Conservation (phyloP, 2,113 vertebrate species). For the Ammodramus savannarum region DNA sequence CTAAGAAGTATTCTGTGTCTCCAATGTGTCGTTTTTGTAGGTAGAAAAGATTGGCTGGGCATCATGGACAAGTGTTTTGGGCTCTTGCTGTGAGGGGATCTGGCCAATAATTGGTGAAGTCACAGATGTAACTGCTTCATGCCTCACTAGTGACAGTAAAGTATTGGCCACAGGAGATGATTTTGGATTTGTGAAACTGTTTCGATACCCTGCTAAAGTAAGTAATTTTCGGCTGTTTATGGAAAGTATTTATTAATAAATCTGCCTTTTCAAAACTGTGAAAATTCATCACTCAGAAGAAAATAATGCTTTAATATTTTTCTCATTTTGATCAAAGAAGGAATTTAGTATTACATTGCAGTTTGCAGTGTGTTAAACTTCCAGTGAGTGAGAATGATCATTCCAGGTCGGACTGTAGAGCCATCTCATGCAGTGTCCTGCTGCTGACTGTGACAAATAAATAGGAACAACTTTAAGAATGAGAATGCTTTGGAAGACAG, state of each 20-base stretch:
- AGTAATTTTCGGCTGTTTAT: slow-evolving; percentile 44
- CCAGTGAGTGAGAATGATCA: neutral
- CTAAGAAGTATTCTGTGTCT: neutral
- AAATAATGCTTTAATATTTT: neutral
- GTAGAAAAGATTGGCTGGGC: slow-evolving; percentile 95
- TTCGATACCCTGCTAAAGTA: slow-evolving; percentile 94
- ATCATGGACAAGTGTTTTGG: slow-evolving; percentile 95
- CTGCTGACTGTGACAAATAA: neutral
- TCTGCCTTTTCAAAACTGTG: neutral
- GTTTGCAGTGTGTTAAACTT: neutral
- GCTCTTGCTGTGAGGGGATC: slow-evolving; percentile 90
- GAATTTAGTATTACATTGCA: neutral
- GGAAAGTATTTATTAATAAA: neutral
- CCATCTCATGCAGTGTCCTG: neutral
- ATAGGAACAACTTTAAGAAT: neutral
- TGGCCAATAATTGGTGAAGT: slow-evolving; percentile 95
- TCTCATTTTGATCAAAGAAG: neutral
- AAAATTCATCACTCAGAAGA: neutral
- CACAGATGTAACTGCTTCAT: slow-evolving; percentile 88
- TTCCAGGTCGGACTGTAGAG: neutral
- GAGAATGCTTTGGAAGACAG: neutral
- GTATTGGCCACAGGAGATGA: slow-evolving; percentile 95
- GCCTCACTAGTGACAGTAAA: slow-evolving; percentile 87
- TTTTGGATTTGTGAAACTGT: slow-evolving; percentile 96
- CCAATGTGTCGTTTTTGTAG: slow-evolving; percentile 70